A percentile compares a stretch with the other conserved stretches of the same genome.
Evolutionary conservation across 2,888 invertebrate genomes (phyloP).

Genomic region (Morpho deidamia): DNA sequence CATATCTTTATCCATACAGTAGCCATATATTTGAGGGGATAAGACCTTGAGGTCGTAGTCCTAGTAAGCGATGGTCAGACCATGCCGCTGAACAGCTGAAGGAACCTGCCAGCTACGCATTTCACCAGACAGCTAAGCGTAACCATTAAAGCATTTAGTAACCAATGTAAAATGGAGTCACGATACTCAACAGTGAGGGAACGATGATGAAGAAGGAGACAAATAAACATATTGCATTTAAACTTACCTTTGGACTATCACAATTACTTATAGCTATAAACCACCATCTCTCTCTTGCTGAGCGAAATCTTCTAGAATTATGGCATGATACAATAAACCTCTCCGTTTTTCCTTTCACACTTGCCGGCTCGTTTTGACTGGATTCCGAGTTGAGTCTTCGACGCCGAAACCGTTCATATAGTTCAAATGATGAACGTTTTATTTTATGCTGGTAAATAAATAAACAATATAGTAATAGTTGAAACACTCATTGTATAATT

Average conservation of each 20-base stretch:
- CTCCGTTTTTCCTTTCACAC: slow-evolving; percentile 33
- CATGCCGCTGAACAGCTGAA: no score
- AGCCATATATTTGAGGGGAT: no score
- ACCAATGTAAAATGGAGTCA: no score
- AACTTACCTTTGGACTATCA: slow-evolving; percentile 78
- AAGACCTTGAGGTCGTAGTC: no score
- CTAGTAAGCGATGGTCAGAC: no score
- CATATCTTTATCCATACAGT: no score
- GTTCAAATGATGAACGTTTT: slow-evolving; percentile 56
- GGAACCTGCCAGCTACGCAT: no score
- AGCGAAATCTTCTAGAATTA: slow-evolving; percentile 85
- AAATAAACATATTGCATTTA: neutral
- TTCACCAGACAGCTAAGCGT: no score
- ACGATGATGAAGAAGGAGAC: no score
- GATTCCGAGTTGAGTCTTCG: slow-evolving; percentile 48
- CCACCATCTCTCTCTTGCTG: slow-evolving; percentile 95
- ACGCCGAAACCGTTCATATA: slow-evolving; percentile 49
- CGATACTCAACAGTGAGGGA: no score
- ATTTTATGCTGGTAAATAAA: slow-evolving; percentile 49
- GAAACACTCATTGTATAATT: no score
- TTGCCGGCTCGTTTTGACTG: slow-evolving; percentile 23
- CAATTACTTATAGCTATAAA: slow-evolving; percentile 93
- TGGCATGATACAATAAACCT: slow-evolving; percentile 77
- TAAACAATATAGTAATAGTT: neutral
- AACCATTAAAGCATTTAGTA: no score